Conservation (phyloP, 2,797 vertebrate species). For the Pelodytes ibericus region DNA sequence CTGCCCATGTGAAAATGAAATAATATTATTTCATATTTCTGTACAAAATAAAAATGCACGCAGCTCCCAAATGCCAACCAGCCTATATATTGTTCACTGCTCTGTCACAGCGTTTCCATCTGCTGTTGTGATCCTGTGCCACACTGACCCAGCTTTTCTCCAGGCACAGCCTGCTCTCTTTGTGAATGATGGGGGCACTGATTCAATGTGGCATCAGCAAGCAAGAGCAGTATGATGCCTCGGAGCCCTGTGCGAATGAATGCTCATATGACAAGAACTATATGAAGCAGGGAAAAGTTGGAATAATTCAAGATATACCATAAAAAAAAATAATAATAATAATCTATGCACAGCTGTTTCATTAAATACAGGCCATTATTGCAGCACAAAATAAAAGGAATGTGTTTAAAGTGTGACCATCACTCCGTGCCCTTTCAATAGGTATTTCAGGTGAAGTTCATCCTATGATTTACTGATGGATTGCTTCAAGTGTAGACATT, state of each 20-base stretch:
- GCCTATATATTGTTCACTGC: constrained; percentile 1
- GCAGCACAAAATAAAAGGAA: too few species aligned
- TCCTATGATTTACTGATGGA: too few species aligned
- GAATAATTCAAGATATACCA: background rate
- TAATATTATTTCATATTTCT: too few species aligned
- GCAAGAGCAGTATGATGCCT: constrained; percentile 38
- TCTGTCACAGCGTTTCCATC: constrained; percentile 33
- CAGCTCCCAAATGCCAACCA: background rate
- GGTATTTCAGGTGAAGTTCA: too few species aligned
- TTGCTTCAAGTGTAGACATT: too few species aligned
- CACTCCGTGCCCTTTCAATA: too few species aligned
- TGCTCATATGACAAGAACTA: constrained; percentile 16
- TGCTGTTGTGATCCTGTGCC: constrained; percentile 16
- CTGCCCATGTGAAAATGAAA: too few species aligned
- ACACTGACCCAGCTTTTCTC: constrained; percentile 34
- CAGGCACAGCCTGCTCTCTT: constrained; percentile 31
- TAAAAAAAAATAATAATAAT: too few species aligned
- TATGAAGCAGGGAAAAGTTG: background rate
- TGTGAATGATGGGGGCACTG: constrained; percentile 42
- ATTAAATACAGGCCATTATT: too few species aligned
- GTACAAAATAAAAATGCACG: too few species aligned
- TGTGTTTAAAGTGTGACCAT: too few species aligned
- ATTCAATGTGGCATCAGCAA: constrained; percentile 50
- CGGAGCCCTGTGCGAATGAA: constrained; percentile 21
- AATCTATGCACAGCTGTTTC: too few species aligned